These are phyloP conservation scores for Aplocera efformata DNA, from an alignment of 2,888 invertebrate species.

Conservation along the genomic window DNA sequence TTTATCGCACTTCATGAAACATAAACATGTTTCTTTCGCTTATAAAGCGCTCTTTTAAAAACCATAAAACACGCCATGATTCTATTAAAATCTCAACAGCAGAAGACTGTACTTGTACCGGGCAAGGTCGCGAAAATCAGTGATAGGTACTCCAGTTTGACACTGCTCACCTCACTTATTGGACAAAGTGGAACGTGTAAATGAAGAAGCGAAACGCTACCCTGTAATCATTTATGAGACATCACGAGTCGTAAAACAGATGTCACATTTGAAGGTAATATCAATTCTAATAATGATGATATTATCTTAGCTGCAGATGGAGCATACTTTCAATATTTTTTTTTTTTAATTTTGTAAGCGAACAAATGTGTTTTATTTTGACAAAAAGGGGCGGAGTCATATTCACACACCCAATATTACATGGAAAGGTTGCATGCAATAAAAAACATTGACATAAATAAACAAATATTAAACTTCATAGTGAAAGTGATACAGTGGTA, in stretches of 20 bases:
- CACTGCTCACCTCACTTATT: constrained; percentile 70
- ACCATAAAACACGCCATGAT: no score
- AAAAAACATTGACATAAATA: background rate
- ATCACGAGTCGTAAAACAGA: constrained; percentile 56
- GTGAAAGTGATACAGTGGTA: constrained; percentile 37
- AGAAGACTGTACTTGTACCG: constrained; percentile 28
- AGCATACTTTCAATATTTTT: no score
- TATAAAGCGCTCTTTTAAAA: no score
- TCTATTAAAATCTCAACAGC: background rate
- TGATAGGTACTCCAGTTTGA: constrained; percentile 63
- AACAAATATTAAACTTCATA: constrained; percentile 25
- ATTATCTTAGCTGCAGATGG: no score
- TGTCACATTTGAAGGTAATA: constrained; percentile 64
- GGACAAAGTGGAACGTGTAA: constrained; percentile 74
- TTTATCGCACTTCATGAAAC: no score
- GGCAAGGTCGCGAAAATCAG: constrained; percentile 60
- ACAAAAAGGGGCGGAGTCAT: no score
- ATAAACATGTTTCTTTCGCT: no score
- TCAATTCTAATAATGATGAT: constrained; percentile 45
- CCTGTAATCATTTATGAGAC: constrained; percentile 63
- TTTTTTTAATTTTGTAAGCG: constrained; percentile 4
- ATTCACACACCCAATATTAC: no score
- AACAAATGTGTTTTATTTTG: no score
- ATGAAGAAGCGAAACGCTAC: constrained; percentile 68
- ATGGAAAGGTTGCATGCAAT: background rate